phyloP scores from a whole-genome alignment of 2,888 invertebrate genomes.

The Papilio demoleus region DNA sequence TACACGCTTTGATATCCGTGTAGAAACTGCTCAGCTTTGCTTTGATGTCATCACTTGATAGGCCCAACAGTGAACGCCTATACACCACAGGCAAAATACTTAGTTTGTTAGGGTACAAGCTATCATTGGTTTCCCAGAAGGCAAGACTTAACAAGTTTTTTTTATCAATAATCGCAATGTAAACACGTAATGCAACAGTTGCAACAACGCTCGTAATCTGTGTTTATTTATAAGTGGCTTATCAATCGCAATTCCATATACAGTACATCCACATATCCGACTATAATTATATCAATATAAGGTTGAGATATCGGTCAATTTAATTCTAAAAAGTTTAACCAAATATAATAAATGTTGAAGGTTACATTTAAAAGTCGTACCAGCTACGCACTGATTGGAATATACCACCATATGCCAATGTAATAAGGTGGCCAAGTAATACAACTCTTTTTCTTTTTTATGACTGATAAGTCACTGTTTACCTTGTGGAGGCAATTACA shows the following conservation, averaged over 20 bases:
- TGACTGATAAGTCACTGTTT: too few species aligned
- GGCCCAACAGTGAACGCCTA: not conserved
- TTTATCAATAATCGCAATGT: not conserved
- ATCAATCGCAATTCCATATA: conserved; percentile 16
- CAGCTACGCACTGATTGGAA: too few species aligned
- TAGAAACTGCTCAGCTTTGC: not conserved
- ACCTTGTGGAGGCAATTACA: too few species aligned
- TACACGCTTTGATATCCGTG: not conserved
- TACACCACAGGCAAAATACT: not conserved
- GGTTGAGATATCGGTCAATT: conserved; percentile 15
- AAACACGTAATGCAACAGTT: not conserved
- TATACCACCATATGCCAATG: too few species aligned
- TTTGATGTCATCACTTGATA: not conserved
- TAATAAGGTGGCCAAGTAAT: too few species aligned
- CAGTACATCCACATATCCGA: conserved; percentile 1
- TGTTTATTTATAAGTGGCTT: conserved; percentile 23
- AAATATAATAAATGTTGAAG: not conserved
- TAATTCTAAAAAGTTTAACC: not conserved
- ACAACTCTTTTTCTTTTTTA: too few species aligned
- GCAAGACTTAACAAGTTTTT: not conserved
- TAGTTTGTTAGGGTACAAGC: not conserved
- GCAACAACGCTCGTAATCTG: not conserved
- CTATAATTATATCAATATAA: conserved; percentile 26
- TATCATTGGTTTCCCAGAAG: not conserved
- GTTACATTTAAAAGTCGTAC: not conserved